Percentiles rank a stretch among this genome's conserved stretches.
Evolutionary conservation across 2,888 invertebrate species (phyloP).

Genomic region (Mycalesis mineus): DNA sequence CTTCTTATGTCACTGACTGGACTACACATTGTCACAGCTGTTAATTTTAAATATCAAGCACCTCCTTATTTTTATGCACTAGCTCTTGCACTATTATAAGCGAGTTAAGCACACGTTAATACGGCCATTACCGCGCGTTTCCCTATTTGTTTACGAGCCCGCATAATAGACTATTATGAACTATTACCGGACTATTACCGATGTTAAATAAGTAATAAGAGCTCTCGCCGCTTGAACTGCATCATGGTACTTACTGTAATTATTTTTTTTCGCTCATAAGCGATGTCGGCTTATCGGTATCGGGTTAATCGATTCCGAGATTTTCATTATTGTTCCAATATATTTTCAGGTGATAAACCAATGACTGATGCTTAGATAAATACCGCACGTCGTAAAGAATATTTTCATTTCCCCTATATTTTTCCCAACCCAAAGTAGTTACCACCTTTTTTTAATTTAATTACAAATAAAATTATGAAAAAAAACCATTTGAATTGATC

Average conservation of each 20-base stretch:
- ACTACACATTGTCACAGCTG: too few relatives aligned
- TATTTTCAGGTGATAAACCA: too few relatives aligned
- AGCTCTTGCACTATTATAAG: conserved; percentile 15
- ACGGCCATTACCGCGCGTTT: conserved; percentile 47
- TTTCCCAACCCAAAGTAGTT: too few relatives aligned
- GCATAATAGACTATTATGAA: conserved; percentile 34
- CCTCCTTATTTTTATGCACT: not conserved
- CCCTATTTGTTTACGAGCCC: conserved; percentile 56
- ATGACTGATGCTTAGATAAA: too few relatives aligned
- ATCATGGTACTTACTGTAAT: conserved; percentile 32
- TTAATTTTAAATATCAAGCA: not conserved
- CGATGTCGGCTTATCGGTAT: not conserved
- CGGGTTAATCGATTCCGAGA: not conserved
- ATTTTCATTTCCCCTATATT: too few relatives aligned
- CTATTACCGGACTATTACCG: conserved; percentile 38
- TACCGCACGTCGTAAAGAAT: too few relatives aligned
- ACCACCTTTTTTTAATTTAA: too few relatives aligned
- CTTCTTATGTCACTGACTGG: too few relatives aligned
- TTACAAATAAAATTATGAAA: too few relatives aligned
- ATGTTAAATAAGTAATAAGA: conserved; percentile 38
- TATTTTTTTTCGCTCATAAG: conserved; percentile 16
- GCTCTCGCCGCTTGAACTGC: conserved; percentile 28
- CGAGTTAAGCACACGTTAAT: conserved; percentile 45
- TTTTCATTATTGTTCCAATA: not conserved
- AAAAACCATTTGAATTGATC: too few relatives aligned